Conservation (phyloP, 2,888 invertebrate genomes). For the Cosmopolites sordidus region DNA sequence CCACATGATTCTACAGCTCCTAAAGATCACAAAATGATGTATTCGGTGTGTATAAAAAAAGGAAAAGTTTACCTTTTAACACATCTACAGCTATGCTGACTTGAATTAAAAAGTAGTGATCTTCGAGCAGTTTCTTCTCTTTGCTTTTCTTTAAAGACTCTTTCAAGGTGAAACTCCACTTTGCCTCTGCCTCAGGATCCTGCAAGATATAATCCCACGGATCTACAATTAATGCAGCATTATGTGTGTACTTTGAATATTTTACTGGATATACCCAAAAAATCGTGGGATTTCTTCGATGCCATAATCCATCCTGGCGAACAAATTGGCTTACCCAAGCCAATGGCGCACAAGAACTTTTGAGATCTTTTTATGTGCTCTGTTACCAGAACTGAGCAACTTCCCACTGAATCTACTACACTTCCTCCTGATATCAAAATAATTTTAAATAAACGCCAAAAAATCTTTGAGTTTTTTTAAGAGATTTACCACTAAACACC, state of each 20-base stretch:
- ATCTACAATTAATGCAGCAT: constrained; percentile 50
- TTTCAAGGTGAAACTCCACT: constrained; percentile 50
- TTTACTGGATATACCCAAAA: neutral
- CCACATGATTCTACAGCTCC: constrained; percentile 45
- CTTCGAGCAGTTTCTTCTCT: constrained; percentile 36
- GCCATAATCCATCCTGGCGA: constrained; percentile 42
- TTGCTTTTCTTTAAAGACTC: constrained; percentile 40
- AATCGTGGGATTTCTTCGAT: constrained; percentile 37
- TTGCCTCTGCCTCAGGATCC: constrained; percentile 51
- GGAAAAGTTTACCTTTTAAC: constrained; percentile 43
- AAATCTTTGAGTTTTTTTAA: neutral
- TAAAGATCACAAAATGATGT: too few species aligned
- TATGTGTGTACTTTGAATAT: neutral
- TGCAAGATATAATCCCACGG: constrained; percentile 52
- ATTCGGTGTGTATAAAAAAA: too few species aligned
- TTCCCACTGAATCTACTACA: constrained; percentile 50
- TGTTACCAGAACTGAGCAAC: constrained; percentile 55
- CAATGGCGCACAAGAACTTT: constrained; percentile 58
- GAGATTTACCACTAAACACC: too few species aligned
- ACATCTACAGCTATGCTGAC: constrained; percentile 39
- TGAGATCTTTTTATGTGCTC: constrained; percentile 55
- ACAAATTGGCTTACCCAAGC: constrained; percentile 59
- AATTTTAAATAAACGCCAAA: neutral
- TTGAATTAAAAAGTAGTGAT: constrained; percentile 37
- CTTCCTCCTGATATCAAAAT: constrained; percentile 50